Percentiles rank a stretch among this genome's conserved stretches.
Evolutionary conservation across 2,797 vertebrate genomes (phyloP).

Genomic region (Coluber constrictor): DNA sequence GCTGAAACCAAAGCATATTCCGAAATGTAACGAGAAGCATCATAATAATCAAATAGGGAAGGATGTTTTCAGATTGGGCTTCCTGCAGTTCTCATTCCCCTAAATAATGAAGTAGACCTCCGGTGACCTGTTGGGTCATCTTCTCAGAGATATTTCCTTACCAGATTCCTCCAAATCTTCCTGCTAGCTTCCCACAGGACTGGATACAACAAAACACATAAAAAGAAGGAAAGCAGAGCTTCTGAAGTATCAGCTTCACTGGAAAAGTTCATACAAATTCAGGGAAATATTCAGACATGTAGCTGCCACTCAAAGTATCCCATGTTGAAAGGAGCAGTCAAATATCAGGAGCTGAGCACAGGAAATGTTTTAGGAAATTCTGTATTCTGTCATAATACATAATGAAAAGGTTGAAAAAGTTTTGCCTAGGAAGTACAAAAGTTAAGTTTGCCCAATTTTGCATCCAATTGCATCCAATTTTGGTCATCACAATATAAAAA

Average conservation of each 20-base stretch:
- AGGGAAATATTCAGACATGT: not conserved
- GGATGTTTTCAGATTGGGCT: not conserved
- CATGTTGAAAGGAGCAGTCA: not conserved
- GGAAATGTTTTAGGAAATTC: not conserved
- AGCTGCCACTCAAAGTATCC: not conserved
- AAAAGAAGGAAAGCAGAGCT: not conserved
- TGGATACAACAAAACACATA: not conserved
- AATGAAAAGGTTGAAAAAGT: not conserved
- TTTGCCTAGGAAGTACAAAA: not conserved
- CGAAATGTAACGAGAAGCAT: not conserved
- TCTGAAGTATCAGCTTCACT: not conserved
- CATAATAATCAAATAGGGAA: not conserved
- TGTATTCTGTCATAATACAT: not conserved
- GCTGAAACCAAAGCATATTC: not conserved
- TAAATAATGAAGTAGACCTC: not conserved
- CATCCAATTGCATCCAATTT: not conserved
- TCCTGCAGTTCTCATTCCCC: not conserved
- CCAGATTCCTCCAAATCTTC: not conserved
- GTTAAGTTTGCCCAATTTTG: not conserved
- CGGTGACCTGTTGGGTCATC: not conserved
- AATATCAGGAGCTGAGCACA: not conserved
- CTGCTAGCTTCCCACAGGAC: not conserved
- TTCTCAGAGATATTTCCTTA: not conserved
- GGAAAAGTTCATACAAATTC: not conserved
- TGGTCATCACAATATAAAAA: not conserved